phyloP scores from a whole-genome alignment of 1,140 invertebrate genomes.

The Steinernema feltiae region DNA sequence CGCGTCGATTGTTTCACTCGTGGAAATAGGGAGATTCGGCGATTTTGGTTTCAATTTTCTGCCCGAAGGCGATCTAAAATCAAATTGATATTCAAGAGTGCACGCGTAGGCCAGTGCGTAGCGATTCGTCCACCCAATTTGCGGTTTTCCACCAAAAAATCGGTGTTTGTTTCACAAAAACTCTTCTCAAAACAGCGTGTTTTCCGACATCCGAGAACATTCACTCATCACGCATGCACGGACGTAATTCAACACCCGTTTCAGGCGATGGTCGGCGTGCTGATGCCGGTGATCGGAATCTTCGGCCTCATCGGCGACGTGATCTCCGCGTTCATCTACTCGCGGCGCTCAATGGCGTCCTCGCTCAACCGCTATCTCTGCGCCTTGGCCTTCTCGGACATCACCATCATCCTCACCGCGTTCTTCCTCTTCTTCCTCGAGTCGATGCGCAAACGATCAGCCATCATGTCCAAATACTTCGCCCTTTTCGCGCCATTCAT shows the following conservation, averaged over 20 bases:
- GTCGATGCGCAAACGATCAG: constrained; percentile 36
- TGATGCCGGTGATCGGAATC: constrained; percentile 36
- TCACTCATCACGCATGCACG: no score
- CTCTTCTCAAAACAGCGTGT: no score
- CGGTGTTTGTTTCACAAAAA: no score
- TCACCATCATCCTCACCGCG: constrained; percentile 33
- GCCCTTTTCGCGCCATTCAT: constrained; percentile 36
- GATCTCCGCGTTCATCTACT: constrained; percentile 42
- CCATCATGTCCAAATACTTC: constrained; percentile 30
- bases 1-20: no score
- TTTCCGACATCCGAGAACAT: no score
- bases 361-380: constrained; percentile 34
- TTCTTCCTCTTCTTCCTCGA: constrained; percentile 43
- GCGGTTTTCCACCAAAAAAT: no score
- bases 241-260: constrained; percentile 16
- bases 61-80: no score
- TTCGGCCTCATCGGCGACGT: constrained; percentile 38
- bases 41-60: no score
- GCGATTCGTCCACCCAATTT: no score
- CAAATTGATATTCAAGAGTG: no score
- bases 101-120: no score
- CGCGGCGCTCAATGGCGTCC: constrained; percentile 33
- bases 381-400: constrained; percentile 35
- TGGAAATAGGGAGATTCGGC: no score
- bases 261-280: constrained; percentile 37